Base-by-base conservation (phyloP, 2,888 invertebrate genomes). In the Sarcophaga rosellei region DNA sequence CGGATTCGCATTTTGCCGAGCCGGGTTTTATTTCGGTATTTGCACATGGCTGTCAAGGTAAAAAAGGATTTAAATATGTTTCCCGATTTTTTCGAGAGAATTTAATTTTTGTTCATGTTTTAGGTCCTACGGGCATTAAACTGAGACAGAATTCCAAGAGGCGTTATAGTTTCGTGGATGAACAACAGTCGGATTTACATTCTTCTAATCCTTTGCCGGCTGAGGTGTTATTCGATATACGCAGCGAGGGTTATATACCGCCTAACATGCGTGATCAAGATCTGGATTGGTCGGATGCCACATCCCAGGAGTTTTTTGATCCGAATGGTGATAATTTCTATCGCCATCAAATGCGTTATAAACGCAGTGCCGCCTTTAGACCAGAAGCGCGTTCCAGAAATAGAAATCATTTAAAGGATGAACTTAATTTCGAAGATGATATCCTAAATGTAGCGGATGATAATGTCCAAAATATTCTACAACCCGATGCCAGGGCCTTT, bases 1-100 rank as follows among this genome's bases (percentile, higher is more conserved):
- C 97, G 0, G 97, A 97, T 90, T 97, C 97, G 0, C 97, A 96
- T 91, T 97, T 97, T 90, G 94, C 97, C 0, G 97, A 97, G 89
- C 97, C 97, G 0, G 96, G 97, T 17, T 97, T 97, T 89, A 96
- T 97, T 57, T 97, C 97, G 66, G 97, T 97, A 0, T 97, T 97
- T 90, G 97, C 97, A 0, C 97, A 97, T 88, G 97, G 97, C 0
- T 97, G 97, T 90, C 96, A 96, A 89, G 95, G 95, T 91, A 76
- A 4, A 70, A 61, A 4, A n/a, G 3, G 11, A 11, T 62, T 62
- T 53, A 0, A 17, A 15, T 53, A 53, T 17, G 17, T 53, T 53
- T 17, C 17, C 12, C 1, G 53, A 53, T 61, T n/a, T 68, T 65
- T 65, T 25, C 35, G 44, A 21, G 17, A n/a, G 17, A 35, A 44